phyloP scores from a whole-genome alignment of 2,888 invertebrate species.

The Noctuana brunneofusca region DNA sequence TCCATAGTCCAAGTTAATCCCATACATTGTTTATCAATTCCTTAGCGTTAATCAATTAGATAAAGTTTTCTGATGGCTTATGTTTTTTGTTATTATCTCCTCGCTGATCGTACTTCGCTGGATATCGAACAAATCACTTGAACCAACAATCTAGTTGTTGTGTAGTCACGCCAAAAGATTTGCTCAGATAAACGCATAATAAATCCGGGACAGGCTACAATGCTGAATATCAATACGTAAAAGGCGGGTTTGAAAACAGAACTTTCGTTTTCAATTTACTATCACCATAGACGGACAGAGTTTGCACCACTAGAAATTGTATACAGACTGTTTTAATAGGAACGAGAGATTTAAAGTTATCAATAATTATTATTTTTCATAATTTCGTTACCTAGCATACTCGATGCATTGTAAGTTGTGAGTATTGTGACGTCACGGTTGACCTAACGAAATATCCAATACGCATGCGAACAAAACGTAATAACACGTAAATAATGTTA shows the following conservation, averaged over 20 bases:
- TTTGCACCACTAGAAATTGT: background rate
- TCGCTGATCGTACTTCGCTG: background rate
- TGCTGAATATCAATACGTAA: constrained; percentile 19
- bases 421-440: background rate
- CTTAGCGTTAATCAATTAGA: too few species aligned
- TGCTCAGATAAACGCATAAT: constrained; percentile 22
- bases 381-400: too few species aligned
- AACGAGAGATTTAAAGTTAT: too few species aligned
- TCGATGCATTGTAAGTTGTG: too few species aligned
- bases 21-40: too few species aligned
- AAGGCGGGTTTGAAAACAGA: constrained; percentile 12
- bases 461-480: background rate
- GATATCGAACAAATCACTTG: background rate
- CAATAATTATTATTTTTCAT: too few species aligned
- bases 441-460: background rate
- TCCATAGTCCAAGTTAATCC: background rate
- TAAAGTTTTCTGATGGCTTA: too few species aligned
- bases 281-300: background rate
- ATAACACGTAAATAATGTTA: too few species aligned
- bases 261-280: constrained; percentile 26
- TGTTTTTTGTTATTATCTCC: background rate
- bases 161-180: constrained; percentile 27
- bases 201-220: constrained; percentile 19
- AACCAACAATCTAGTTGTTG: constrained; percentile 11
- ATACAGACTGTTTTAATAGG: too few species aligned